phyloP scores from a whole-genome alignment of 2,113 vertebrate genomes.

The Sus scrofa region DNA sequence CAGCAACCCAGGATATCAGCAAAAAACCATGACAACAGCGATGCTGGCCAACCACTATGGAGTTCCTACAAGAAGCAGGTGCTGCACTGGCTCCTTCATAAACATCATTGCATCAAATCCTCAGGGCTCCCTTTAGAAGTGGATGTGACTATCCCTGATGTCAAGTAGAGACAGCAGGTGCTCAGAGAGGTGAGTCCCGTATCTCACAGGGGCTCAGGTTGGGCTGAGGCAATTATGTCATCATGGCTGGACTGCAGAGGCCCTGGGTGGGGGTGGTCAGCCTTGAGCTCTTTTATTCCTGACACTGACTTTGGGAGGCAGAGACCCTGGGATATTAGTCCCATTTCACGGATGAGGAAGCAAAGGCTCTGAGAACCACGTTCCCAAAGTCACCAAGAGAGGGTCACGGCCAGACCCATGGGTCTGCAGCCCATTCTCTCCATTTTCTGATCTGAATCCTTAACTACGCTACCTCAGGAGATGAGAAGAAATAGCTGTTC shows the following conservation, averaged over 20 bases:
- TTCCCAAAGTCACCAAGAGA: not conserved
- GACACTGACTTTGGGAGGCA: not conserved
- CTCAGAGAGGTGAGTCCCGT: not conserved
- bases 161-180: fast-evolving
- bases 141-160: fast-evolving
- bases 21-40: fast-evolving
- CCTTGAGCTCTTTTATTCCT: not conserved
- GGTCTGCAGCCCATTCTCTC: too few species aligned
- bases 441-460: not conserved
- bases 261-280: fast-evolving
- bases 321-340: not conserved
- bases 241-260: fast-evolving
- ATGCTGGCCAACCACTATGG: fast-evolving
- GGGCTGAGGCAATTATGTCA: fast-evolving
- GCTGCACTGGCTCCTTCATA: fast-evolving
- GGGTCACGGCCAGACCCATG: not conserved
- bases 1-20: too few species aligned
- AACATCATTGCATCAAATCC: not conserved
- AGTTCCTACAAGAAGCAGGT: fast-evolving
- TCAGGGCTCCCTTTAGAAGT: fast-evolving
- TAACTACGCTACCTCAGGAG: not conserved
- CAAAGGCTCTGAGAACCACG: not conserved
- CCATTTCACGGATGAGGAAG: not conserved
- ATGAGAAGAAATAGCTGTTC: not conserved
- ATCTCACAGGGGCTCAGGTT: fast-evolving